Base-by-base conservation (phyloP, 2,888 invertebrate genomes). In the Marasmarcha lunaedactyla region DNA sequence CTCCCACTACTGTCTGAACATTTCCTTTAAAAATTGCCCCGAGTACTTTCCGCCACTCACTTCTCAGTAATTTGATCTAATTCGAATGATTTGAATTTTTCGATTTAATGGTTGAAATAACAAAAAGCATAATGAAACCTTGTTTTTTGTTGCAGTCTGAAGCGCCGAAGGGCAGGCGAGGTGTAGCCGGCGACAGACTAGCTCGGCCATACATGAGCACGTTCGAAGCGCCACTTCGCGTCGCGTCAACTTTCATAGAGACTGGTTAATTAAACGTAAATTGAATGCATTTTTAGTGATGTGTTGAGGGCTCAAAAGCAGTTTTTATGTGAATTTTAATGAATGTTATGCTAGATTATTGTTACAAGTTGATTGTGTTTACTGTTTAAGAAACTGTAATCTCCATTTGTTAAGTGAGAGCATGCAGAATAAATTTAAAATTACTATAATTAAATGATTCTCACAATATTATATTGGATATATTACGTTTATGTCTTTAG, bases 281-380 rank as follows among this genome's bases (percentile, higher is more conserved):
- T 49, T 48, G 51, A 59, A 67, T 65, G 72, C 73, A 71, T 77
- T 73, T 71, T 52, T 36, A 63, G 60, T 58, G 61, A 59, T 55
- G 68, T 63, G 62, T 65, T 59, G 51, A 64, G 69, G 76, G 77
- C 78, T 76, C 79, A 76, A 78, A 63, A 59, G 73, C 74, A 73
- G 74, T 74, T 78, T 72, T 63, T 70, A 71, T 72, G 71, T 72
- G 74, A 67, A 74, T 68, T 63, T 69, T 71, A 72, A 71, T 73
- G 61, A 61, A 68, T 71, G 66, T 71, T 59, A 57, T 49, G 59
- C 48, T 53, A 54, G 52, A 53, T 59, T 56, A 47, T 54, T 50
- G 52, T 50, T 51, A 53, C 56, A 45, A 45, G 39, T 59, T 51
- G 54, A 44, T 46, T 41, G 20, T 20, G 20, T 20, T 20, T 20